Percentiles rank a stretch among this genome's conserved stretches.
Evolutionary conservation across 2,797 vertebrate genomes (phyloP).

Genomic region (Erethizon dorsatum): DNA sequence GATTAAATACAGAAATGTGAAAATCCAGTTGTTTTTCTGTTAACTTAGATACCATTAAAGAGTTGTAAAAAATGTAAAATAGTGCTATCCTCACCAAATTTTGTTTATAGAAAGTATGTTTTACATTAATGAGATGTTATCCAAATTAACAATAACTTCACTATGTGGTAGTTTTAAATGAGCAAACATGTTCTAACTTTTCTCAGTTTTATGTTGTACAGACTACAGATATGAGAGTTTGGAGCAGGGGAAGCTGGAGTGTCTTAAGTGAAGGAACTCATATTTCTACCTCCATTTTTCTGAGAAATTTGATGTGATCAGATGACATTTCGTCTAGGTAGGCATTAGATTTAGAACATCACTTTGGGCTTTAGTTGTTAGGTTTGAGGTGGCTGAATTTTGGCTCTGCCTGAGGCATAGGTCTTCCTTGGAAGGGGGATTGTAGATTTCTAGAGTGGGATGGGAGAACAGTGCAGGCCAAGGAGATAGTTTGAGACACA

Average conservation of each 20-base stretch:
- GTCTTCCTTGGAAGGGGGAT: slow-evolving; percentile 9
- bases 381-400: background rate
- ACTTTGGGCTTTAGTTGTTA: background rate
- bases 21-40: background rate
- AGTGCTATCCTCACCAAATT: background rate
- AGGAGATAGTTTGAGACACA: slow-evolving; percentile 22
- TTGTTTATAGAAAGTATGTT: background rate
- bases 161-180: slow-evolving; percentile 17
- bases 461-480: background rate
- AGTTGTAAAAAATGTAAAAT: slow-evolving; percentile 42
- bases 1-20: slow-evolving; percentile 5
- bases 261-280: background rate
- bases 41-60: slow-evolving; percentile 36
- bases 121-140: background rate
- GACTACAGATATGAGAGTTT: background rate
- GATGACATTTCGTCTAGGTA: background rate
- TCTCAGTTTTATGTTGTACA: background rate
- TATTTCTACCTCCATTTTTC: background rate
- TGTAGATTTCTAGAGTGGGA: background rate
- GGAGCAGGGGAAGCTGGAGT: background rate
- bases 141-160: background rate
- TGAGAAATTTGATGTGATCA: background rate
- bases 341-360: slow-evolving; percentile 35
- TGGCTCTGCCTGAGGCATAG: background rate
- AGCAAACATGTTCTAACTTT: background rate